Conservation (phyloP, 2,113 vertebrate genomes). For the Hippoglossus stenolepis region DNA sequence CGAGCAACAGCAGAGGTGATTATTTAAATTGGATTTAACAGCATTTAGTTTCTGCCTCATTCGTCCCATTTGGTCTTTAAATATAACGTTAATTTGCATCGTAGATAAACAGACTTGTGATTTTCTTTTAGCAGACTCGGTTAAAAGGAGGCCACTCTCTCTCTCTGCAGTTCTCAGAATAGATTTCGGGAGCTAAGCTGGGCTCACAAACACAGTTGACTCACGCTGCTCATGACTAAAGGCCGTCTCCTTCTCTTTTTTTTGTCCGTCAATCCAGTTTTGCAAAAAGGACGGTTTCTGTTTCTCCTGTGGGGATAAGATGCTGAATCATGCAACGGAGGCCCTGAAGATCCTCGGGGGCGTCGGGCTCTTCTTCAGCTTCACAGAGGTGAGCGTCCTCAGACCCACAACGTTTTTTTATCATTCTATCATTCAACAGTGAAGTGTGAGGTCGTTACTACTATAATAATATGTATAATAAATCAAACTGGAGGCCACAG, state of each 20-base stretch:
- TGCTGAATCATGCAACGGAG: constrained; percentile 88
- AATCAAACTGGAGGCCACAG: too few relatives aligned
- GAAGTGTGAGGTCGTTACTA: not conserved
- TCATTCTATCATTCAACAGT: not conserved
- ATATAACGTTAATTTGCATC: not conserved
- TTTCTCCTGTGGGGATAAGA: constrained; percentile 84
- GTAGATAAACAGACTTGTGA: not conserved
- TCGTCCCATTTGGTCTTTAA: too few relatives aligned
- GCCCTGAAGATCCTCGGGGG: constrained; percentile 92
- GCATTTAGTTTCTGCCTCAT: too few relatives aligned
- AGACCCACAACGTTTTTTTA: not conserved
- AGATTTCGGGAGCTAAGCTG: constrained; percentile 19
- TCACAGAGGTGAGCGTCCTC: constrained; percentile 87
- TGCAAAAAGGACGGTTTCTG: constrained; percentile 75
- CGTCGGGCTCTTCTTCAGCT: constrained; percentile 95
- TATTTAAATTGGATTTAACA: too few relatives aligned
- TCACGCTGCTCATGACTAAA: constrained; percentile 21
- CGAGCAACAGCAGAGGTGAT: too few relatives aligned
- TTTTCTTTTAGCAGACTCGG: not conserved
- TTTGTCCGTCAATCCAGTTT: constrained; percentile 48
- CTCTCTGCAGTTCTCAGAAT: constrained; percentile 20
- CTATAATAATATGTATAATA: too few relatives aligned
- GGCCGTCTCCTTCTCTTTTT: not conserved
- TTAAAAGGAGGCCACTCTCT: constrained; percentile 3
- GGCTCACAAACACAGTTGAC: constrained; percentile 12